Evolutionary conservation across 2,797 vertebrate genomes (phyloP).

Genomic region (Ispidina lecontei): DNA sequence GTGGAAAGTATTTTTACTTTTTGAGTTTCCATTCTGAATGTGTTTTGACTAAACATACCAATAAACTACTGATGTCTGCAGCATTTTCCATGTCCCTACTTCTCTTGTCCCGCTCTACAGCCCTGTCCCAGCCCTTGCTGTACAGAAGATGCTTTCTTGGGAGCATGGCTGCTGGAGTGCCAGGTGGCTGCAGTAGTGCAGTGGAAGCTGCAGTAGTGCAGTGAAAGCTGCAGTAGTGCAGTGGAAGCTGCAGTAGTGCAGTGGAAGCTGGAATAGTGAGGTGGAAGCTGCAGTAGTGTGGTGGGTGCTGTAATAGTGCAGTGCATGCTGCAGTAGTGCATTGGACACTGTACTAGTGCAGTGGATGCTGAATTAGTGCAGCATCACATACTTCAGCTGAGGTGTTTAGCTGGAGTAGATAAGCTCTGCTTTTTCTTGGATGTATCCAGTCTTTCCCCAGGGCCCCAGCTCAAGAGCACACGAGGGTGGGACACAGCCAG

Average conservation of each 20-base stretch:
- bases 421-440: background rate
- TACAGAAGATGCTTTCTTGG: background rate
- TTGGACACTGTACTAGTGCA: too few species aligned
- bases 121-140: background rate
- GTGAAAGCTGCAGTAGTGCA: background rate
- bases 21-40: constrained; percentile 91
- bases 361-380: background rate
- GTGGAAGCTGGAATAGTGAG: background rate
- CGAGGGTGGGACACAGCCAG: accelerated
- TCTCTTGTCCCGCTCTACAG: constrained; percentile 54
- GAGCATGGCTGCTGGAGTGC: background rate
- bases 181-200: accelerated
- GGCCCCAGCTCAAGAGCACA: background rate
- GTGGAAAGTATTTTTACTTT: constrained; percentile 85
- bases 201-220: too few species aligned
- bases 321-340: too few species aligned
- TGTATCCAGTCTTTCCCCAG: background rate
- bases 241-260: too few species aligned
- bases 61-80: constrained; percentile 99
- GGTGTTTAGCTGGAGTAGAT: background rate
- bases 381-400: accelerated
- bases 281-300: background rate
- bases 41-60: constrained; percentile 95
- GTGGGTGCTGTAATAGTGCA: too few species aligned
- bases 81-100: constrained; percentile 82